Evolutionary conservation across 2,797 vertebrate genomes (phyloP), one percentile per base, ranked within the genome.

Genomic region (Chelon auratus): DNA sequence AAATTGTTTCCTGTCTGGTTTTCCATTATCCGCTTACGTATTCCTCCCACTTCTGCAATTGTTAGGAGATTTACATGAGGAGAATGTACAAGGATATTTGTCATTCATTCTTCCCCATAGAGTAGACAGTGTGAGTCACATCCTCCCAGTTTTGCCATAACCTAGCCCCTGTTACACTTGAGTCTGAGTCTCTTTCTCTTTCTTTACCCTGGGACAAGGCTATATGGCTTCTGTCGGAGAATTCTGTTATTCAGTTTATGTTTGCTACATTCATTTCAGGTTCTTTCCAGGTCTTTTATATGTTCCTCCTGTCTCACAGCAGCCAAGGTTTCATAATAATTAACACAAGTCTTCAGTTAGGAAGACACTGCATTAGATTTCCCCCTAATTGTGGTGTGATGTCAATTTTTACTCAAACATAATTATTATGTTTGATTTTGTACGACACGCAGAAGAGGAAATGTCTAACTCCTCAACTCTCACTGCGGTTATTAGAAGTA

Each of bases 41-140:
- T 52, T 65, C 75, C 43, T 47, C 62, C 45, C 73, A 75, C 52
- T 63, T 61, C 7, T 18, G 26, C 42, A 24, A 80, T 75, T 78
- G 45, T 66, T 59, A 60, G 30, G 62, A 57, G 37, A 54, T 69
- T 72, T 60, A 43, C n/a, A 64, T 42, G n/a, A 67, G 13, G 22
- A 66, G 36, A 51, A 42, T 5, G 9, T 62, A n/a, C 62, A 62
- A 83, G 75, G 36, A 72, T 55, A 3, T 79, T 40, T 53, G 59
- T 13, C 26, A 51, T 77, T 13, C 26, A 51, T 77, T 54, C 54
- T 70, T n/a, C 48, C 30, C 13, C 4, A 40, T 18, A n/a, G 33
- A 62, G 60, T 0, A 43, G 52, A 48, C 50, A 0, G 67, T 24
- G 14, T 78, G 80, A 83, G 51, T 69, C 68, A 74, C 15, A 20